A percentile compares a stretch with the other conserved stretches of the same genome.
Evolutionary conservation across 2,797 vertebrate species (phyloP).

Genomic region (Distichodus sexfasciatus): DNA sequence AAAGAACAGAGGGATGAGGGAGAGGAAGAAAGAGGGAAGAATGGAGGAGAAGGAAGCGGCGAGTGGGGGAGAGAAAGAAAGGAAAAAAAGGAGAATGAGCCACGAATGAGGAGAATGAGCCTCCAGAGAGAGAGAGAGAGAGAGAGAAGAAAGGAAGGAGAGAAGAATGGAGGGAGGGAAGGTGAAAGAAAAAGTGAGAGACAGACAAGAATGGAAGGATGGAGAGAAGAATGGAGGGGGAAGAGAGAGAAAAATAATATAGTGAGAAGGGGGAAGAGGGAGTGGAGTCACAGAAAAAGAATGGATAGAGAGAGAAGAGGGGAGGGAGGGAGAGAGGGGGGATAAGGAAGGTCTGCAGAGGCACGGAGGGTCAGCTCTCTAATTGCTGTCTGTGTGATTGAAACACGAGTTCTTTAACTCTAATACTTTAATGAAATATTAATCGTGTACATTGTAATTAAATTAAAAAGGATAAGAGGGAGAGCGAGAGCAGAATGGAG

Average conservation of each 20-base stretch:
- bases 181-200: too few relatives aligned
- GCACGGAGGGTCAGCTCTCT: constrained; percentile 45
- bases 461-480: constrained; percentile 70
- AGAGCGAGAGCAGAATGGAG: constrained; percentile 8
- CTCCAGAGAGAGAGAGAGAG: background rate
- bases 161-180: background rate
- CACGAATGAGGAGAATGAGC: too few relatives aligned
- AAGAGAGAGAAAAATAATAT: background rate
- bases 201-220: background rate
- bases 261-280: too few relatives aligned
- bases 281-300: background rate
- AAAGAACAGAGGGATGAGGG: too few relatives aligned
- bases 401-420: constrained; percentile 61
- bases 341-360: constrained; percentile 59
- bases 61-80: too few relatives aligned
- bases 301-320: background rate
- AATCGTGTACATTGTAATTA: constrained; percentile 72
- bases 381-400: constrained; percentile 54
- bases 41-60: too few relatives aligned
- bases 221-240: background rate
- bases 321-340: background rate
- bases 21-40: too few relatives aligned
- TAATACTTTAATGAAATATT: constrained; percentile 76
- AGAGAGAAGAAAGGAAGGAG: background rate
- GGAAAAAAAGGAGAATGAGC: too few relatives aligned